Evolutionary conservation across 2,797 vertebrate species (phyloP).

Genomic region (Poeciliopsis turneri): DNA sequence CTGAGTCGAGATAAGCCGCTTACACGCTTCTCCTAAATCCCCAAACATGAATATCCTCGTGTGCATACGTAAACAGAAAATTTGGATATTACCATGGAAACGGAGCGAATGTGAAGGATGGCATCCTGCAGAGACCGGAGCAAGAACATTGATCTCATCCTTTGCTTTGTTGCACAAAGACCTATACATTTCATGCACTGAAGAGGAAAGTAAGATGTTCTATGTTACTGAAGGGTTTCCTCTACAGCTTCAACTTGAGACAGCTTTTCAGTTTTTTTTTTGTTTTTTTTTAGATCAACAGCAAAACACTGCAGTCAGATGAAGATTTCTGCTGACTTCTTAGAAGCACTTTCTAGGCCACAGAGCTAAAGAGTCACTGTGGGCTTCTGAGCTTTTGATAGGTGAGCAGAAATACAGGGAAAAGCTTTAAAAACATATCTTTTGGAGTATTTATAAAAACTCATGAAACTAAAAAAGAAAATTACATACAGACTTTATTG

Average conservation of each 20-base stretch:
- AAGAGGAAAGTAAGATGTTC: not conserved
- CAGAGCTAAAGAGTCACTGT: not conserved
- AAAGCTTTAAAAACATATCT: not conserved
- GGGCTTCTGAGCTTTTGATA: not conserved
- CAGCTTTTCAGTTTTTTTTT: not conserved
- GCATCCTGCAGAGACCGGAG: slow-evolving; percentile 21
- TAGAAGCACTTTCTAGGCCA: not conserved
- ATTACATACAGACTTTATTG: not conserved
- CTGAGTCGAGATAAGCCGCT: slow-evolving; percentile 63
- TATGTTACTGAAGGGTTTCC: not conserved
- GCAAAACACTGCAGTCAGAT: not conserved
- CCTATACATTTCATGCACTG: not conserved
- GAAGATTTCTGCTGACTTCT: not conserved
- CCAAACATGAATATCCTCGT: slow-evolving; percentile 53
- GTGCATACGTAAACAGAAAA: slow-evolving; percentile 52
- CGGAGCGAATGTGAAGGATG: slow-evolving; percentile 41
- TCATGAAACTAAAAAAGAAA: not conserved
- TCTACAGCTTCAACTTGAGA: not conserved
- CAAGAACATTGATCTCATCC: slow-evolving; percentile 1
- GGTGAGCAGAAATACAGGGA: not conserved
- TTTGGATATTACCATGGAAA: slow-evolving; percentile 62
- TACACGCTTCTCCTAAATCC: slow-evolving; percentile 58
- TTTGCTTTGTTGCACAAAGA: not conserved
- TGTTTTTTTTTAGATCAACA: not conserved
- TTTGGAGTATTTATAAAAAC: not conserved